These are phyloP conservation scores for Erpornis zantholeuca DNA, from an alignment of 2,113 vertebrate species.

Conservation along the genomic window DNA sequence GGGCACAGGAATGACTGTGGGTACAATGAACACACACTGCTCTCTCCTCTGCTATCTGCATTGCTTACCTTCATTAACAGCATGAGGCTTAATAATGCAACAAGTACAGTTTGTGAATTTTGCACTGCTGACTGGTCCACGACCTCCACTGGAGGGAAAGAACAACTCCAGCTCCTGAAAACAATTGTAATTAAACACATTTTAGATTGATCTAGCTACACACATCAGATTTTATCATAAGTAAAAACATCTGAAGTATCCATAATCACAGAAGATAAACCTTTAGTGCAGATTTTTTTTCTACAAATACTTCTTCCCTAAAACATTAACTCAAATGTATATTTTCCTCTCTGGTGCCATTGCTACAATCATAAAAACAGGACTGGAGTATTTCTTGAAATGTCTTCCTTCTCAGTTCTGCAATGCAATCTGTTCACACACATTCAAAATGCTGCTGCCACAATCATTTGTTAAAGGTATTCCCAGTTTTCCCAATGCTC, in stretches of 20 bases:
- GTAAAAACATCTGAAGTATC: neutral
- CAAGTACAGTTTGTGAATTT: conserved; percentile 83
- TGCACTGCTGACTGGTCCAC: conserved; percentile 86
- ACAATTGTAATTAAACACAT: conserved; percentile 27
- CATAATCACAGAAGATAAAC: neutral
- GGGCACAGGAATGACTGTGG: neutral
- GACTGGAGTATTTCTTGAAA: neutral
- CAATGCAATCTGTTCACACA: neutral
- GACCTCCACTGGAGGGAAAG: conserved; percentile 88
- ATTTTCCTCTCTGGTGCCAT: neutral
- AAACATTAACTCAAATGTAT: neutral
- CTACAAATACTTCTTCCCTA: neutral
- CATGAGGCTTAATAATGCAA: conserved; percentile 92
- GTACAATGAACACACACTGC: neutral
- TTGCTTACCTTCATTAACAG: conserved; percentile 83
- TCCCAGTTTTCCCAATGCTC: neutral
- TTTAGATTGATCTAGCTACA: neutral
- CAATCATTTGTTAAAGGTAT: neutral
- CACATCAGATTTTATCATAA: neutral
- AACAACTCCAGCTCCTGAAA: conserved; percentile 92
- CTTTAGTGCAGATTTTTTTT: neutral
- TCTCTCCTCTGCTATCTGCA: neutral
- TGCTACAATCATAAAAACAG: neutral
- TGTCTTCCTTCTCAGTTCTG: neutral
- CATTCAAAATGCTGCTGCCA: neutral